These are phyloP conservation scores for Antennarius striatus DNA, from an alignment of 2,113 vertebrate genomes.

Conservation along the genomic window DNA sequence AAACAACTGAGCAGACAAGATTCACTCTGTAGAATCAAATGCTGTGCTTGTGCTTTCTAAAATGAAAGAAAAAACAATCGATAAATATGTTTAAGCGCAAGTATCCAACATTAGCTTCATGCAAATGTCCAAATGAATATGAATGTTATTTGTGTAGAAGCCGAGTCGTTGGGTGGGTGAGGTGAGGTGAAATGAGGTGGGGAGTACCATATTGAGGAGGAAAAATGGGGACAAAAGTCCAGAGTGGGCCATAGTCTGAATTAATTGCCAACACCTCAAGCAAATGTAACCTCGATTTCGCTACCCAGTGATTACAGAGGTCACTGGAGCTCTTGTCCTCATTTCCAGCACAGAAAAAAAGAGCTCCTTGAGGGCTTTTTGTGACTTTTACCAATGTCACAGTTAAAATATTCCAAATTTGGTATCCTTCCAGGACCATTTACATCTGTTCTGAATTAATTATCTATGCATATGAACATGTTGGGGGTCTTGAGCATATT, in stretches of 20 bases:
- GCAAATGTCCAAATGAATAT: neutral
- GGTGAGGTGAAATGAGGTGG: slow-evolving; percentile 11
- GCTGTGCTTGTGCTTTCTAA: no score
- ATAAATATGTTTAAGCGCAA: slow-evolving; percentile 6
- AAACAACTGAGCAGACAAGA: no score
- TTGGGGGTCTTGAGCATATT: slow-evolving; percentile 5
- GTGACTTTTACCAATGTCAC: slow-evolving; percentile 72
- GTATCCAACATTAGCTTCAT: slow-evolving; percentile 20
- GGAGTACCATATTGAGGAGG: slow-evolving; percentile 7
- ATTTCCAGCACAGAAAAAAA: slow-evolving; percentile 36
- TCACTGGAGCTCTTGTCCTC: slow-evolving; percentile 60
- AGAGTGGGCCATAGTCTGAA: slow-evolving; percentile 44
- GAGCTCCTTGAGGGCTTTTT: slow-evolving; percentile 51
- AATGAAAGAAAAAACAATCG: neutral
- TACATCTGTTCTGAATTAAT: slow-evolving; percentile 36
- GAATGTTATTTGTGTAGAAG: slow-evolving; percentile 11
- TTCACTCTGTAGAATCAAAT: no score
- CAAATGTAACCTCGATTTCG: slow-evolving; percentile 61
- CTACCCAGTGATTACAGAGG: slow-evolving; percentile 61
- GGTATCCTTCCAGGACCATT: slow-evolving; percentile 19
- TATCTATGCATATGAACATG: slow-evolving; percentile 15
- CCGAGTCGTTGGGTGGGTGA: slow-evolving; percentile 7
- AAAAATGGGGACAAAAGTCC: slow-evolving; percentile 54
- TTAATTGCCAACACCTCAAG: slow-evolving; percentile 71
- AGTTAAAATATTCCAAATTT: slow-evolving; percentile 47